These are phyloP conservation scores for Gallinago media DNA, from an alignment of 2,113 vertebrate species.

Conservation along the genomic window DNA sequence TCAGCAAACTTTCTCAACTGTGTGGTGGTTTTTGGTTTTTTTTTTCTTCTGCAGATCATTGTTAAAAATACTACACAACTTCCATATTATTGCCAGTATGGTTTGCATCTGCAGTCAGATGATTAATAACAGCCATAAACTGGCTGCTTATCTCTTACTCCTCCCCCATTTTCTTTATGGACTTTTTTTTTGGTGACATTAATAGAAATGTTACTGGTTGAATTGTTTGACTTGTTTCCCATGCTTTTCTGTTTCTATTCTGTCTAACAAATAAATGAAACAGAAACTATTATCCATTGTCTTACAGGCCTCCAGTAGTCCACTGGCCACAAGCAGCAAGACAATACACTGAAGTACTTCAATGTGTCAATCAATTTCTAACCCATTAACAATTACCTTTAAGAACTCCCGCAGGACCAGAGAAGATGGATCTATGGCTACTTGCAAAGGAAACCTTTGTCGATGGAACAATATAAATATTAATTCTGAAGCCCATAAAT, in stretches of 20 bases:
- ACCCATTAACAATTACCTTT: slow-evolving; percentile 16
- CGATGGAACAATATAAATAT: background rate
- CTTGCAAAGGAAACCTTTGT: background rate
- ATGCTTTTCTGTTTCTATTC: background rate
- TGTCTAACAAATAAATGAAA: background rate
- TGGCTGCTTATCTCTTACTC: background rate
- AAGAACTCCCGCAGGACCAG: background rate
- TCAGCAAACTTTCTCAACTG: background rate
- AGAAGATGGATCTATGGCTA: background rate
- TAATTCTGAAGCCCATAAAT: background rate
- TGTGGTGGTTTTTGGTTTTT: background rate
- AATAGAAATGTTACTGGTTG: background rate
- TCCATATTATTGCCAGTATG: background rate
- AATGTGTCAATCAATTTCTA: slow-evolving; percentile 8
- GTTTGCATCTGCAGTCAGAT: background rate
- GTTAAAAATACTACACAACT: background rate
- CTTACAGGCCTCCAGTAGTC: background rate
- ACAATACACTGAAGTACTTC: background rate
- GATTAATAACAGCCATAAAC: background rate
- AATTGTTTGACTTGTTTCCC: background rate
- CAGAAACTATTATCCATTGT: background rate
- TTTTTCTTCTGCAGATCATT: background rate
- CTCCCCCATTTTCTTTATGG: rapidly evolving
- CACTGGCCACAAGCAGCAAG: background rate
- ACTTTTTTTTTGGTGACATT: background rate